phyloP scores from a whole-genome alignment of 2,888 invertebrate genomes.

The Conistra vaccinii region DNA sequence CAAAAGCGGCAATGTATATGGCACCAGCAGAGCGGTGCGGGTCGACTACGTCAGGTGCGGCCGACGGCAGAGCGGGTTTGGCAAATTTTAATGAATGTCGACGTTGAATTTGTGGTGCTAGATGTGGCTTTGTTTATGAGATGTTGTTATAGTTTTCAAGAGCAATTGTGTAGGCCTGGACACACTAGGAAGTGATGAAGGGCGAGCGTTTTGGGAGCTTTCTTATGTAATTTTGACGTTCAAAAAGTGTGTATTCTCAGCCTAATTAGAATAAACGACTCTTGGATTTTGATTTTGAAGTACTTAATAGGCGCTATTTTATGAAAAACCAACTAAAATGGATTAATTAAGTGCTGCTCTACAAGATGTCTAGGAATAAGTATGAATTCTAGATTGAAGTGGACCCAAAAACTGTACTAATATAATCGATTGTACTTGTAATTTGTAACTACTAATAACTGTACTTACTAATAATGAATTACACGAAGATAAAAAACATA shows the following conservation, averaged over 20 bases:
- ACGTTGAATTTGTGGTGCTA: conserved; percentile 64
- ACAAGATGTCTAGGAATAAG: background rate
- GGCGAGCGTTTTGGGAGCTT: background rate
- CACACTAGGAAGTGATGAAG: background rate
- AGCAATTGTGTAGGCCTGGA: background rate
- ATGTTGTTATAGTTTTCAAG: background rate
- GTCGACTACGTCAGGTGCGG: conserved; percentile 72
- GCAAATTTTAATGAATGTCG: conserved; percentile 86
- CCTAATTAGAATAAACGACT: background rate
- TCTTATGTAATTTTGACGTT: background rate
- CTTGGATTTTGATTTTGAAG: background rate
- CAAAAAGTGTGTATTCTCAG: background rate
- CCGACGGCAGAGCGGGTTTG: conserved; percentile 74
- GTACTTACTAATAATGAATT: too few species aligned
- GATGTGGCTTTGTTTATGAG: conserved; percentile 69
- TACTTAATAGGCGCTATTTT: background rate
- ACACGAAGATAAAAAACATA: background rate
- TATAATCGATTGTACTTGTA: too few species aligned
- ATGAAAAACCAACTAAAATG: background rate
- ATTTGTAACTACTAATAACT: too few species aligned
- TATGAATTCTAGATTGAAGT: background rate
- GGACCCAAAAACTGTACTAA: background rate
- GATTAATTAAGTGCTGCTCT: background rate
- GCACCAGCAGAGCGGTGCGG: conserved; percentile 58
- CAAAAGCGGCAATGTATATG: conserved; percentile 68